phyloP scores from a whole-genome alignment of 2,113 vertebrate species.

The Microtus ochrogaster region DNA sequence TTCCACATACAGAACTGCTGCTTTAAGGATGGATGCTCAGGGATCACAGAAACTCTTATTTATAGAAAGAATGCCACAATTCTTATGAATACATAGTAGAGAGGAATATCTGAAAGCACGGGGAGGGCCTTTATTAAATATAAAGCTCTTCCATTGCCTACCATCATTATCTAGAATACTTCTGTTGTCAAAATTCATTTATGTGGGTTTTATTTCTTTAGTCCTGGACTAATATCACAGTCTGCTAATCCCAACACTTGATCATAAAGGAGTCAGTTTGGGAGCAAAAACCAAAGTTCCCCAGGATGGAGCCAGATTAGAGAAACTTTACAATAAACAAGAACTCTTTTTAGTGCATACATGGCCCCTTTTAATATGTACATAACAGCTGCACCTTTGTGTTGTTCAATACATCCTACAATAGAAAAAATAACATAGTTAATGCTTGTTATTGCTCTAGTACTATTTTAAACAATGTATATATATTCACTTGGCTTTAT shows the following conservation, averaged over 20 bases:
- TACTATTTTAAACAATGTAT: conserved; percentile 40
- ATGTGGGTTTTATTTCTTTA: conserved; percentile 36
- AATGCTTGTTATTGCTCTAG: not conserved
- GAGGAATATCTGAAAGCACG: conserved; percentile 31
- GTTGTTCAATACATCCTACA: conserved; percentile 2
- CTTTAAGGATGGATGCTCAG: not conserved
- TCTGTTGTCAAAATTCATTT: conserved; percentile 30
- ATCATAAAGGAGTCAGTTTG: not conserved
- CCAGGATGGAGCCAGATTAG: not conserved
- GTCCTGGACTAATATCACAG: not conserved
- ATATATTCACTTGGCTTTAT: not conserved
- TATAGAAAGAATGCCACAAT: not conserved
- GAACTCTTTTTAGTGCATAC: not conserved
- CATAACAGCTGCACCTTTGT: conserved; percentile 11
- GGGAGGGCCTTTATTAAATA: not conserved
- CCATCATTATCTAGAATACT: not conserved
- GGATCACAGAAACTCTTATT: not conserved
- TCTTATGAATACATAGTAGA: not conserved
- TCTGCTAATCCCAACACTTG: not conserved
- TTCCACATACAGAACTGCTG: not conserved
- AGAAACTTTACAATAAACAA: not conserved
- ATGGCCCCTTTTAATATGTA: not conserved
- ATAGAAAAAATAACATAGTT: not conserved
- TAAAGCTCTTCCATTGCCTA: not conserved
- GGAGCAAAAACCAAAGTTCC: conserved; percentile 8